Base-by-base conservation (phyloP, 1,140 invertebrate species). In the Leguminivora glycinivorella region DNA sequence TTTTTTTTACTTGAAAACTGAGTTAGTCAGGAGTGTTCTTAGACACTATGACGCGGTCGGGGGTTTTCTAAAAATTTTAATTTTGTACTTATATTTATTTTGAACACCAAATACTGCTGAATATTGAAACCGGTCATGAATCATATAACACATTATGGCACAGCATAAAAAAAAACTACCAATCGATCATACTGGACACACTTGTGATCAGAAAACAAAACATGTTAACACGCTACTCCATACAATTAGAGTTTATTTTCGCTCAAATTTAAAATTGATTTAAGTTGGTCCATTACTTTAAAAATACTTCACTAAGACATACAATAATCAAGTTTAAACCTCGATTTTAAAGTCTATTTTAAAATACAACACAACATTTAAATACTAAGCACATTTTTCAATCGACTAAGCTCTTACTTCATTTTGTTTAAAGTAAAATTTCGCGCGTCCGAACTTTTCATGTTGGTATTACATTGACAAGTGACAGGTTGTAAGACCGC, bases 401-500 rank as follows among this genome's bases (percentile, higher is more conserved):
- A 6, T 19, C 3, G 1, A 2, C 19, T 10, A 9, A 22, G 47
- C 47, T 22, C 47, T 19, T 52, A 52, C 7, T 4, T 2, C 43
- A 2, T 2, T 5, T n/a, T n/a, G 9, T 22, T 52, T 22, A 22
- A 22, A 52, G 47, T 52, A 9, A 19, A 2, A 10, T 52, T 52
- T 52, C 19, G 5, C 19, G n/a, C 19, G 47, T 1, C 19, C 2
- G 10, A 52, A 22, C 14, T 22, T 10, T n/a, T 52, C 22, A 6
- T 17, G 47, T 52, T 52, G 19, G 47, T 22, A 43, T 5, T 17
- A 19, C 4, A 10, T 52, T 52, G 47, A 52, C 47, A 52, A 19
- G 47, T 52, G 47, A 52, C 47, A 52, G 47, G 47, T 52, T 52
- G 47, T 52, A 52, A 52, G 47, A 52, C 47, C 47, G 22, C 47